Percentiles rank a stretch among this genome's conserved stretches.
phyloP scores from a whole-genome alignment of 2,888 invertebrate genomes.

The Lochmaea capreae region DNA sequence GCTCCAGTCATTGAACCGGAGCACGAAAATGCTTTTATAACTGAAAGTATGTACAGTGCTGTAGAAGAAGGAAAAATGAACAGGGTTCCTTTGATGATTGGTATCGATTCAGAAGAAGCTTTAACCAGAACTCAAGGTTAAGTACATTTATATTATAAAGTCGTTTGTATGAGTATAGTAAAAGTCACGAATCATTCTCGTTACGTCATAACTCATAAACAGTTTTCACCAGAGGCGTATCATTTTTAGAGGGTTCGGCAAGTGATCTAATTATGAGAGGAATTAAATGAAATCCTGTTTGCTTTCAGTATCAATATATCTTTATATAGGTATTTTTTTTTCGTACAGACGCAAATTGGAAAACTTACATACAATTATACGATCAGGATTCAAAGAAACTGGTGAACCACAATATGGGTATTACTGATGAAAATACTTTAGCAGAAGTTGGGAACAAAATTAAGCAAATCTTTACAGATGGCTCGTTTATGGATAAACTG shows the following conservation, averaged over 20 bases:
- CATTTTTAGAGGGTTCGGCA: no score
- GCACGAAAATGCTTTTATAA: conserved; percentile 48
- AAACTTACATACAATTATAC: neutral
- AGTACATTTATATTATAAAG: no score
- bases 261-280: no score
- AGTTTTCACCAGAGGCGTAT: no score
- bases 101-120: conserved; percentile 49
- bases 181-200: no score
- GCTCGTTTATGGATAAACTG: conserved; percentile 13
- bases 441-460: conserved; percentile 39
- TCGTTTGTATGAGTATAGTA: neutral
- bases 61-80: conserved; percentile 43
- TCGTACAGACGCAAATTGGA: neutral
- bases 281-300: no score
- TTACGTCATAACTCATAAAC: no score
- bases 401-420: conserved; percentile 46
- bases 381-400: conserved; percentile 37
- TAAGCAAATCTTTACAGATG: conserved; percentile 40
- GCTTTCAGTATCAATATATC: no score
- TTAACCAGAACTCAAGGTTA: neutral
- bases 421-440: conserved; percentile 30
- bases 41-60: conserved; percentile 44
- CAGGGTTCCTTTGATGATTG: conserved; percentile 49
- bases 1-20: conserved; percentile 47
- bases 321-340: neutral